Evolutionary conservation across 2,888 invertebrate genomes (phyloP).

Genomic region (Cataglyphis livida): DNA sequence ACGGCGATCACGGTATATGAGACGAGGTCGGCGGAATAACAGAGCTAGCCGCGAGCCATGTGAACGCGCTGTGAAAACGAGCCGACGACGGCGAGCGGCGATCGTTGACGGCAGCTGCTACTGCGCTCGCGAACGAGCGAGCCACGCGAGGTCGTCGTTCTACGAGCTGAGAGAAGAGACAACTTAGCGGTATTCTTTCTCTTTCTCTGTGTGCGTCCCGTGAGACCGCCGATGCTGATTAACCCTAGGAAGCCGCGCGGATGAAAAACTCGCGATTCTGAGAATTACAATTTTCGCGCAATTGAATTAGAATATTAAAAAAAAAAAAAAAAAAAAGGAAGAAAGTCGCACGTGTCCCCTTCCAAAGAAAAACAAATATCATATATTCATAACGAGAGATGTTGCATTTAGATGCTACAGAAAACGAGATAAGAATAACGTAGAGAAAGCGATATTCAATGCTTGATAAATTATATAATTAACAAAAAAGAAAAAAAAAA

Average conservation of each 20-base stretch:
- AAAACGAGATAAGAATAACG: neutral
- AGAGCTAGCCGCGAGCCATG: slow-evolving; percentile 58
- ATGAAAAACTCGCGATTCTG: slow-evolving; percentile 3
- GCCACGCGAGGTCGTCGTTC: slow-evolving; percentile 73
- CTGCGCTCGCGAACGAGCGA: slow-evolving; percentile 49
- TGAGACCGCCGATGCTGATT: slow-evolving; percentile 57
- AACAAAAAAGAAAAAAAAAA: neutral
- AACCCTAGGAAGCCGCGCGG: slow-evolving; percentile 32
- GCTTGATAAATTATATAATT: neutral
- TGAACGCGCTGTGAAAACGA: slow-evolving; percentile 65
- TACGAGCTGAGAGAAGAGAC: slow-evolving; percentile 52
- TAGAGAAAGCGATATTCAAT: neutral
- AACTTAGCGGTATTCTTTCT: slow-evolving; percentile 72
- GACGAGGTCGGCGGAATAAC: slow-evolving; percentile 56
- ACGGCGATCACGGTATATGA: slow-evolving; percentile 59
- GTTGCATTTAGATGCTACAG: neutral
- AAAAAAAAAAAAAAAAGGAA: neutral
- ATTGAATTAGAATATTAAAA: neutral
- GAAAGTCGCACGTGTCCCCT: neutral
- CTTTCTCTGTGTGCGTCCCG: neutral
- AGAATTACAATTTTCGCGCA: neutral
- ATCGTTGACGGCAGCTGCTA: slow-evolving; percentile 17
- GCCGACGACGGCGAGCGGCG: slow-evolving; percentile 54
- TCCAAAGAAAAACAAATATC: neutral
- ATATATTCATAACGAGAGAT: neutral